Evolutionary conservation across 2,797 vertebrate species (phyloP).

Genomic region (Synaphobranchus kaupii): DNA sequence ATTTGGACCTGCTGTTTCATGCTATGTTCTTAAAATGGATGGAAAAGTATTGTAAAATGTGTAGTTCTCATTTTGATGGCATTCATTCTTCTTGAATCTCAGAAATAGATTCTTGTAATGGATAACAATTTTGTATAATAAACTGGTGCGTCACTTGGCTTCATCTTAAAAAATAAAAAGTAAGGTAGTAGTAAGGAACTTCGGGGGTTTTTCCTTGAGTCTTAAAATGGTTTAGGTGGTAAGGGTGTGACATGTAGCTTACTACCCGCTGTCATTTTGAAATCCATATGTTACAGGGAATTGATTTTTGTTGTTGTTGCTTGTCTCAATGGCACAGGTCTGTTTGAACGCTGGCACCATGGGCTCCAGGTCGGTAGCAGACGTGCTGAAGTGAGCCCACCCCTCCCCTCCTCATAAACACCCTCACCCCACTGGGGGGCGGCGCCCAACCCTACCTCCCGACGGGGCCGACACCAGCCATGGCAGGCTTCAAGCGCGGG

Average conservation of each 20-base stretch:
- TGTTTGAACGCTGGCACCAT: constrained; percentile 57
- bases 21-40: not conserved
- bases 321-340: constrained; percentile 60
- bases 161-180: not conserved
- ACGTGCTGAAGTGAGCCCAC: constrained; percentile 67
- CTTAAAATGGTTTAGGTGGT: not conserved
- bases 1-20: not conserved
- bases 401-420: constrained; percentile 20
- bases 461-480: constrained; percentile 48
- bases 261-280: not conserved
- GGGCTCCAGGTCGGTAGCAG: constrained; percentile 61
- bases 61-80: not conserved
- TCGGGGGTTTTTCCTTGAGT: not conserved
- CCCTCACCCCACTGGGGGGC: constrained; percentile 22
- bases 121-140: not conserved
- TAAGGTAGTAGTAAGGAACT: not conserved
- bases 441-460: constrained; percentile 32
- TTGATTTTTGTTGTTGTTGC: not conserved
- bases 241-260: not conserved
- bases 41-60: not conserved
- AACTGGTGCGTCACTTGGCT: not conserved
- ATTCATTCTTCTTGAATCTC: not conserved
- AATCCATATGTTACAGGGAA: not conserved
- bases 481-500: constrained; percentile 83
- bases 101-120: not conserved